Evolutionary conservation across 30 jellyfish, hydroid and myxozoan species (phyloP), one percentile per base, ranked within the genome.

Genomic region (Chrysaora quinquecirrha): DNA sequence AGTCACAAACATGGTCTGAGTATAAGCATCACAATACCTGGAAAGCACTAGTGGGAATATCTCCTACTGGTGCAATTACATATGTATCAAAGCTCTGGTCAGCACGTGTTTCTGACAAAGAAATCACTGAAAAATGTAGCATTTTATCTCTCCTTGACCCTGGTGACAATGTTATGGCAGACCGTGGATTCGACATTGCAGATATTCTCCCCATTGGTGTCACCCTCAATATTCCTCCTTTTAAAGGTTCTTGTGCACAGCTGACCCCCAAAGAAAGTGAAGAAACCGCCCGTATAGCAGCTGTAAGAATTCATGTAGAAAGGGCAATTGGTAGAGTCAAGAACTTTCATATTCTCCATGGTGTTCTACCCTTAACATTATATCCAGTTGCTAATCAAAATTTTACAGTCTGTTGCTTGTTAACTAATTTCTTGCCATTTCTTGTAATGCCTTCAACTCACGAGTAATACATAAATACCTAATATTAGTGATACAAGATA

Each of bases 111-210:
- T 43, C 86, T 14, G 89, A 78, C 87, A 78, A 64, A 29, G 75
- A 19, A 35, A 19, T 78, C 32, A 78, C 89, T 0, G 24, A 18
- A 18, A 14, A 62, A 10, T 25, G 66, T 78, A 76, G 88, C 16
- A 34, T 72, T 34, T 20, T 82, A 12, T 23, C 50, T 14, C 80
- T 82, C 50, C 80, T 71, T 0, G 65, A 71, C 0, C 70, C 14
- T 56, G 95, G 95, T 52, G 89, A 83, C 48, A 69, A 50, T 58
- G 56, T 83, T 1, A 73, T 73, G 90, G 95, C 95, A 23, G 91
- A 72, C 76, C 87, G 48, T 70, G 95, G 95, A 49, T 83, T 71
- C 46, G 83, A 54, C 50, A 71, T 83, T 11, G 84, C 30, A 30
- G 73, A 54, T 73, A 62, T 33, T 29, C 43, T 83, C 16, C 86